Base-by-base conservation (phyloP, 2,113 vertebrate genomes). In the Oryctolagus cuniculus region DNA sequence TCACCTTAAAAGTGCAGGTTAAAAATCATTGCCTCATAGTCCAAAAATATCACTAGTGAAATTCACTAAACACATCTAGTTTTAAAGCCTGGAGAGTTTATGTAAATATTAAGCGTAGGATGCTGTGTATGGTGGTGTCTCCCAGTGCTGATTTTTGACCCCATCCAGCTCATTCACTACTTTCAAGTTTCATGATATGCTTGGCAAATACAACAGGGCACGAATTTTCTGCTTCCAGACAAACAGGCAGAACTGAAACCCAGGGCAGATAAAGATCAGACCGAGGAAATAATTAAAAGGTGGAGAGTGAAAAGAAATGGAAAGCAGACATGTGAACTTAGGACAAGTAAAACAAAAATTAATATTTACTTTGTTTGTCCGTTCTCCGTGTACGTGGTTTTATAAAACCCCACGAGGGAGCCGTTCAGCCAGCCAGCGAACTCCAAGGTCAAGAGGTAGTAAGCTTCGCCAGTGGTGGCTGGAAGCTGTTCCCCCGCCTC, bases 331-430 rank as follows among this genome's bases (percentile, higher is more conserved):
- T 29, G 53, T 63, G 93, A 72, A 82, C 91, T 10, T 24, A 44
- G 53, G 58, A 27, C 4, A 80, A 67, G 73, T 2, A n/a, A 51
- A 64, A 36, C 31, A 53, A 92, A 36, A 29, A 3, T 10, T 21
- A 2, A 11, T 13, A 58, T 93, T 99, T 99, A 99, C 99, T 98
- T 99, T 96, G 53, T 97, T 10, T 77, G 1, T 38, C 98, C 99
- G 0, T 98, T 70, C 92, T 99, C 99, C 7, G 58, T 93, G 97
- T 99, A 99, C 4, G 99, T 98, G 36, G 99, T 99, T 87, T 98
- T 98, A 91, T 99, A 99, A 96, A 99, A 99, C 1, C 99, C 99
- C 95, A 99, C 99, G 51, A 99, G 98, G 0, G 99, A 99, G 88
- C 99, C 98, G 1, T 99, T 99, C 78, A 99, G 98, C 98, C 98